Evolutionary conservation across 2,113 vertebrate species (phyloP), one percentile per base, ranked within the genome.

Genomic region (Microtus montanus): DNA sequence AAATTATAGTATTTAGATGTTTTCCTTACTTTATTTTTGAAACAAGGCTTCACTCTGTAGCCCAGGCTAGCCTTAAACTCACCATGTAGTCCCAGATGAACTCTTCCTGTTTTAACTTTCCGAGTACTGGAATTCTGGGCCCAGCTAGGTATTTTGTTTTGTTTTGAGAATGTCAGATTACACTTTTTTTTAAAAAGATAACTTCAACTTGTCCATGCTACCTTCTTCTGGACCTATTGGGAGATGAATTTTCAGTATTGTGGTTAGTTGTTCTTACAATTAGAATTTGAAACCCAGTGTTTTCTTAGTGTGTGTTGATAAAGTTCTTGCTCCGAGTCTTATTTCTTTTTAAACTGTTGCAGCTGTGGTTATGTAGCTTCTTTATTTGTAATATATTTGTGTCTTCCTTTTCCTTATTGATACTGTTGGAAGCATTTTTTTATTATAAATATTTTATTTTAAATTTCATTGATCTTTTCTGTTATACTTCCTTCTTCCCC

Each of bases 361-460:
- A 84, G 82, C 30, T 78, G 12, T 92, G 52, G 17, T 96, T 90
- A 54, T 87, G 20, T 28, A 24, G 5, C 47, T 28, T 92, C 47
- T 92, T 80, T 20, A 92, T 92, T 84, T 90, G 26, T 93, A 83
- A 52, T 93, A 26, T 70, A 73, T 73, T 73, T 93, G 7, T 90
- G 2, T 74, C 4, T 61, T 90, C 12, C 75, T 80, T 73, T 95
- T 68, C 74, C 52, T 87, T 28, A 78, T n/a, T 78, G 5, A 28
- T 78, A 71, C 83, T 88, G 22, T 38, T 89, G 26, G 89, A 89
- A 87, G 17, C 71, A 64, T 47, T 70, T 3, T 74, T 74, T 74
- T 89, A 17, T 73, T 49, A 68, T 5, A 87, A 24, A 14, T 68
- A 28, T 86, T 91, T 79, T 38, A 68, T 14, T 41, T 54, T 52